Evolutionary conservation across 2,113 vertebrate genomes (phyloP).

Genomic region (Hippocampus guttulatus): DNA sequence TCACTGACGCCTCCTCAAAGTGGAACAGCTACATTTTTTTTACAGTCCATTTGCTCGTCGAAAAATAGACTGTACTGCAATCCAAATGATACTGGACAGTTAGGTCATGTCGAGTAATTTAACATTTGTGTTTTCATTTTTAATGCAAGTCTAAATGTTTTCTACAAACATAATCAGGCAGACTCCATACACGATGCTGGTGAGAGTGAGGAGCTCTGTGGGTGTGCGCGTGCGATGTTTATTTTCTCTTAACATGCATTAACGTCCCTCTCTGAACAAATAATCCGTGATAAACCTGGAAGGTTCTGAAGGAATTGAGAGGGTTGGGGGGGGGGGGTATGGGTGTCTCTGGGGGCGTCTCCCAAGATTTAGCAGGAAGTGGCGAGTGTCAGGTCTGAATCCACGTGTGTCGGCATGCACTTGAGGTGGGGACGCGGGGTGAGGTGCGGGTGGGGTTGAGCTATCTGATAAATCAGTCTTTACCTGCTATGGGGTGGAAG

Average conservation of each 20-base stretch:
- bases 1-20: not conserved
- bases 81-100: not conserved
- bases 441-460: not conserved
- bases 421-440: conserved; percentile 21
- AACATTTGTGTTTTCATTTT: not conserved
- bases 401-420: conserved; percentile 41
- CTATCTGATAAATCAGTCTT: conserved; percentile 59
- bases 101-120: not conserved
- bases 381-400: conserved; percentile 23
- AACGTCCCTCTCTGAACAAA: conserved; percentile 41
- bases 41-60: not conserved
- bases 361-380: conserved; percentile 6
- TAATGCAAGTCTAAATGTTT: not conserved
- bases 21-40: not conserved
- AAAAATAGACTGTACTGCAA: not conserved
- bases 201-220: not conserved
- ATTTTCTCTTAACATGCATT: conserved; percentile 22
- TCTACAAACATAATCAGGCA: conserved; percentile 2
- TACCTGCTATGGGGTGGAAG: conserved; percentile 67
- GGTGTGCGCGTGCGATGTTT: conserved; percentile 10
- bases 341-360: not conserved
- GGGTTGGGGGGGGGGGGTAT: conserved; percentile 13
- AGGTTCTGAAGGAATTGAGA: conserved; percentile 3
- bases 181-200: conserved; percentile 14
- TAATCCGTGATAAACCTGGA: not conserved